Evolutionary conservation across 2,113 vertebrate species (phyloP), one percentile per base, ranked within the genome.

Genomic region (Megaceryle maxima): DNA sequence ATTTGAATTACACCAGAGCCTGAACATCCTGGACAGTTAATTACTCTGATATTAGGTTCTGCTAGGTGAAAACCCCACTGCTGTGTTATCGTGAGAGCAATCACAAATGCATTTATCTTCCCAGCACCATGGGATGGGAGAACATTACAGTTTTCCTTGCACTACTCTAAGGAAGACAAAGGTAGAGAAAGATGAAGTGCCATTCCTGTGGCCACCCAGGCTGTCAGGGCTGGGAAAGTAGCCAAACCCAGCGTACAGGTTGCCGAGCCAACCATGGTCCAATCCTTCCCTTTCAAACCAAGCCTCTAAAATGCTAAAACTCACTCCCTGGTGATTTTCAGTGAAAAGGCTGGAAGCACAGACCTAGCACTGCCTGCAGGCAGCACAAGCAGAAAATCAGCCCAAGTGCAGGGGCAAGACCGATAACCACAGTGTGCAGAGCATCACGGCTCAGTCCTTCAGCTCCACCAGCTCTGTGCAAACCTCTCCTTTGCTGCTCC

Each of bases 381-480:
- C 39, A 66, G 26, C 5, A 4, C 16, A 53, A 80, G 37, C 43
- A 74, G 50, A 85, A 91, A 50, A 75, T 56, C 57, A 72, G 5
- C 25, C 28, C 9, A 3, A 31, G 29, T 8, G 8, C 44, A 55
- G 50, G 44, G 55, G 15, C 13, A 83, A 53, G 56, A 83, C 46
- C 60, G 29, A 56, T 46, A 87, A 29, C 4, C 25, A 69, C 57
- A 62, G 46, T 0, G 0, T 29, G 28, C 37, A 56, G 46, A 74
- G 43, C 46, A 63, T 19, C 18, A 4, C 48, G 5, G 53, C 43
- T 92, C 39, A 19, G 43, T 21, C 48, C 76, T 57, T 26, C 64
- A 24, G 35, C 67, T 92, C 57, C 0, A 0, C 25, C 3, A 4
- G 60, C 59, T 50, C 68, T 0, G 0, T 15, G 48, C 29, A 64